phyloP scores from a whole-genome alignment of 2,797 vertebrate genomes.

The Hydrophis major region DNA sequence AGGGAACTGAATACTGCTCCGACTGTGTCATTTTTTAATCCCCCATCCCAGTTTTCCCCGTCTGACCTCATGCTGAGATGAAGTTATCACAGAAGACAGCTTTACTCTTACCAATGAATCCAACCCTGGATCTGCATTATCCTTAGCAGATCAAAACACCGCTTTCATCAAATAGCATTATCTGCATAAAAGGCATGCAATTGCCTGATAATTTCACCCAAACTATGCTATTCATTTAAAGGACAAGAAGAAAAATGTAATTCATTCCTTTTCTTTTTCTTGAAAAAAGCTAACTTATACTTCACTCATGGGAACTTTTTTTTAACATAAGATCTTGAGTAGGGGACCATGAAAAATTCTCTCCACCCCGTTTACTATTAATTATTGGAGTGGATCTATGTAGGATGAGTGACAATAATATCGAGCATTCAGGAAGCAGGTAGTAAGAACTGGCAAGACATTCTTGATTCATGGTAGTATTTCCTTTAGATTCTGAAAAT shows the following conservation, averaged over 20 bases:
- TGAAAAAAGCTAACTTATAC: constrained; percentile 72
- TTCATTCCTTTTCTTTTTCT: constrained; percentile 72
- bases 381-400: constrained; percentile 70
- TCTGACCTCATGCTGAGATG: constrained; percentile 97
- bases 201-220: constrained; percentile 91
- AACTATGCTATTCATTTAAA: constrained; percentile 92
- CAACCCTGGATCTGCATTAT: constrained; percentile 85
- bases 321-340: constrained; percentile 71
- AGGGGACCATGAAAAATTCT: constrained; percentile 72
- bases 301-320: constrained; percentile 79
- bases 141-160: constrained; percentile 93
- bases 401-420: constrained; percentile 66
- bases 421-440: constrained; percentile 69
- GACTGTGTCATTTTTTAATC: constrained; percentile 93
- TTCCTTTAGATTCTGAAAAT: constrained; percentile 61
- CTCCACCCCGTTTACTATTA: constrained; percentile 65
- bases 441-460: constrained; percentile 69
- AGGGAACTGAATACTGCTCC: constrained; percentile 89
- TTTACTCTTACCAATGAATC: constrained; percentile 93
- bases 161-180: constrained; percentile 96
- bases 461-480: constrained; percentile 60
- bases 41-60: constrained; percentile 90
- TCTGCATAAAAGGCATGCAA: constrained; percentile 97
- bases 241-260: constrained; percentile 84
- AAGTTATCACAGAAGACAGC: constrained; percentile 99